Base-by-base conservation (phyloP, 2,888 invertebrate species). In the Eristalinus aeneus region DNA sequence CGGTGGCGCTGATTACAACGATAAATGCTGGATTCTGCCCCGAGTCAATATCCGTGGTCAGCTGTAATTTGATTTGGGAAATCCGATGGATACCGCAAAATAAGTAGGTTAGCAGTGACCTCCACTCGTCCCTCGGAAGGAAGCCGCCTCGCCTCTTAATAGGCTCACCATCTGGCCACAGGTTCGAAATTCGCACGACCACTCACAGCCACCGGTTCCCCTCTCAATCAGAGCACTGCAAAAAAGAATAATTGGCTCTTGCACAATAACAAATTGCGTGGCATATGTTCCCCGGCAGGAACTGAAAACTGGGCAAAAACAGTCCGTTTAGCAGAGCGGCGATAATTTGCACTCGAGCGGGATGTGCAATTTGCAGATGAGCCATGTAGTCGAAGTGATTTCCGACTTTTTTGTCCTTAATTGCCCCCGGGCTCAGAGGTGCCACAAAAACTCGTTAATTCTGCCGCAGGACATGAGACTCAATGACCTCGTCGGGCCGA, bases 231-330 rank as follows among this genome's bases (percentile, higher is more conserved):
- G 63, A 32, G 53, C 10, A 56, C 16, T 46, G 16, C 69, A 64
- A 73, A 73, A 69, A 73, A 81, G 73, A 60, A 69, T 81, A 81
- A 85, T 85, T 85, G 81, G 73, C 65, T 58, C 75, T 76, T 72
- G 46, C 36, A 84, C 60, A 75, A 63, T 46, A 72, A 79, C 56
- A 68, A 75, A 76, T 76, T 80, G 23, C 80, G 85, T 86, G 86
- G 86, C 86, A 86, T 86, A 86, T 86, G 86, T 86, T 80, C 67
- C 22, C 53, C 71, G 36, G 9, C 34, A 16, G 61, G 34, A 67
- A 68, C 54, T 53, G 46, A 1, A 36, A 31, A 22, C 58, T 46
- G 22, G 10, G 23, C 56, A 53, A 75, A 71, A 69, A 20, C 27
- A 27, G 39, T 53, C 60, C 82, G 39, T 86, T 86, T 77, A 82